Evolutionary conservation across 2,888 invertebrate species (phyloP), one percentile per base, ranked within the genome.

Genomic region (Mythimna loreyi): DNA sequence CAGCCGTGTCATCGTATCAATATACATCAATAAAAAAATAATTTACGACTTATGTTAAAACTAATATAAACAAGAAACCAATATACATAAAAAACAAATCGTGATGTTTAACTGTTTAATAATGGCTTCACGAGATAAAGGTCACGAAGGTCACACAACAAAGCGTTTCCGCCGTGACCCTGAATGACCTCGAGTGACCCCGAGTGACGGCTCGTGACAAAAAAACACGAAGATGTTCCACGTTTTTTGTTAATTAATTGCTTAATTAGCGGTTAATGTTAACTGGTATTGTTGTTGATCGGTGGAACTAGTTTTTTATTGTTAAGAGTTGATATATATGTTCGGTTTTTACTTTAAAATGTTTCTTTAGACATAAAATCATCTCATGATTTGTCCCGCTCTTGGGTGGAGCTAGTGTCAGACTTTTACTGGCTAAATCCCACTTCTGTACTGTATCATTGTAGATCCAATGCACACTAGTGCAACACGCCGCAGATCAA

Each of bases 141-240:
- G 67, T 74, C 65, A 30, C 59, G 49, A 56, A 73, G 59, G 58
- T 79, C 65, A 74, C 3, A 2, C 11, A 61, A 58, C 59, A 53
- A 53, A 60, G 43, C 52, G 40, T 49, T 64, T 70, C 66, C 70
- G 28, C 57, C 75, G 45, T 68, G 58, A 61, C 62, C 68, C 47
- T 16, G 47, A 33, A 1, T 50, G 40, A 50, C 67, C 67, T 55
- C 65, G 30, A 6, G 50, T 36, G 52, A 56, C 60, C 52, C 21
- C 25, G 16, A 45, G 36, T 62, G 52, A 62, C 69, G 73, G 70
- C 71, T 56, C 80, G 64, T 69, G 68, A 80, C 79, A 82, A 69
- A 78, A 67, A 28, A 64, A 63, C 70, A 71, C 70, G 78, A 71
- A 47, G 0, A 11, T 58, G 60, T 66, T 53, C 80, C 82, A 81